A percentile compares a stretch with the other conserved stretches of the same genome.
Evolutionary conservation across 2,797 vertebrate genomes (phyloP).

Genomic region (Morus bassanus): DNA sequence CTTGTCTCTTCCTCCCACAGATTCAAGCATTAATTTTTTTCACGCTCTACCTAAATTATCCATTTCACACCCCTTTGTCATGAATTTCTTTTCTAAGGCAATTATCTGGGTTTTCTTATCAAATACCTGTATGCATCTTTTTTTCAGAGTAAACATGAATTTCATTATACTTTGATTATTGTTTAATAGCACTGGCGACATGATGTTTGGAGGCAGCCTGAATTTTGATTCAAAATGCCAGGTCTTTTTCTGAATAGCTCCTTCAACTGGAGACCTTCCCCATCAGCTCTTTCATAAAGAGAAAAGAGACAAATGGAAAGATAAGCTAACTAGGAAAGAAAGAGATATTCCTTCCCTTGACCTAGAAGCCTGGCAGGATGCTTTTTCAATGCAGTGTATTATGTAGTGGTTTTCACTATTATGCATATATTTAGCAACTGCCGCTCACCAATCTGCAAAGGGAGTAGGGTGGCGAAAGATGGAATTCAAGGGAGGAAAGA

Average conservation of each 20-base stretch:
- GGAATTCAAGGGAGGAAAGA: conserved; percentile 13
- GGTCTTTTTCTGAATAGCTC: conserved; percentile 40
- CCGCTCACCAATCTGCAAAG: neutral
- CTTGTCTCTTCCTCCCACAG: neutral
- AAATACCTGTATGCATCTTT: neutral
- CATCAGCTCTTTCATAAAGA: conserved; percentile 37
- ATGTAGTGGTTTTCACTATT: conserved; percentile 50
- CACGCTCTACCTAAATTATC: neutral
- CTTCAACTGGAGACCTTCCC: conserved; percentile 31
- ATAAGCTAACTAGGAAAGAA: conserved; percentile 31
- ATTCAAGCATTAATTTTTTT: neutral
- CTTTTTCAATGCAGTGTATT: conserved; percentile 28
- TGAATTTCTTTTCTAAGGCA: neutral
- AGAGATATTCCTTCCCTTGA: conserved; percentile 62
- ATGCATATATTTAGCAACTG: conserved; percentile 56
- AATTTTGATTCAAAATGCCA: conserved; percentile 16
- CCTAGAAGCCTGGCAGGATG: conserved; percentile 43
- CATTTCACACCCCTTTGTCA: neutral
- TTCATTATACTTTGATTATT: neutral
- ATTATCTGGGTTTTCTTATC: neutral
- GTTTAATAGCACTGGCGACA: neutral
- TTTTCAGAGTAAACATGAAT: neutral
- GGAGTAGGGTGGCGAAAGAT: neutral
- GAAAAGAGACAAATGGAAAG: conserved; percentile 29
- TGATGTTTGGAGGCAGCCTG: neutral